A percentile compares a stretch with the other conserved stretches of the same genome.
Conservation (phyloP, 1,140 invertebrate species). For the Lineus longissimus region DNA sequence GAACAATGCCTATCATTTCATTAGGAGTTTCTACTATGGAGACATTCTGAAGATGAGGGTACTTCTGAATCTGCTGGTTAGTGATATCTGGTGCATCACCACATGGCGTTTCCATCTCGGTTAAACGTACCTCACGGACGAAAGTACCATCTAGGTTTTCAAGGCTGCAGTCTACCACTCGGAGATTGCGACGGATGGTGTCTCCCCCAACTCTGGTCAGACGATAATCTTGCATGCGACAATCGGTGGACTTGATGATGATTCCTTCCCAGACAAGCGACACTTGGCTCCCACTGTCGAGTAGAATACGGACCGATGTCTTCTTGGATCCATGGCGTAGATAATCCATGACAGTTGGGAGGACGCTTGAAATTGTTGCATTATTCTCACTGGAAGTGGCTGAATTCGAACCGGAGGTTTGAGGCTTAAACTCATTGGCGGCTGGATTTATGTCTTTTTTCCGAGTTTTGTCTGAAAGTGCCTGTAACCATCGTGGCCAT, state of each 20-base stretch:
- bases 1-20: background rate
- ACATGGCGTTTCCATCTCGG: constrained; percentile 1
- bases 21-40: background rate
- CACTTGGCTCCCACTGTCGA: constrained; percentile 3
- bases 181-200: background rate
- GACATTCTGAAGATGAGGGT: background rate
- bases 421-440: background rate
- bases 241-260: background rate
- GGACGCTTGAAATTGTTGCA: background rate
- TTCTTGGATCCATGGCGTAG: background rate
- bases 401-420: background rate
- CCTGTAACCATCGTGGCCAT: no score
- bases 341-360: background rate
- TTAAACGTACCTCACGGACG: background rate
- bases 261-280: background rate
- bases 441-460: background rate
- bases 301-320: background rate
- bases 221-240: background rate
- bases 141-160: background rate
- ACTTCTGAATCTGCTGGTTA: background rate
- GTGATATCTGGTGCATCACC: background rate
- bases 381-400: no score
- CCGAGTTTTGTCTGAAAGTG: no score
- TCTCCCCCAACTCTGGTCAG: background rate
- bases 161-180: background rate